These are phyloP conservation scores for Montipora efflorescens DNA, from an alignment of 64 coral and sea anemone genomes.

Conservation along the genomic window DNA sequence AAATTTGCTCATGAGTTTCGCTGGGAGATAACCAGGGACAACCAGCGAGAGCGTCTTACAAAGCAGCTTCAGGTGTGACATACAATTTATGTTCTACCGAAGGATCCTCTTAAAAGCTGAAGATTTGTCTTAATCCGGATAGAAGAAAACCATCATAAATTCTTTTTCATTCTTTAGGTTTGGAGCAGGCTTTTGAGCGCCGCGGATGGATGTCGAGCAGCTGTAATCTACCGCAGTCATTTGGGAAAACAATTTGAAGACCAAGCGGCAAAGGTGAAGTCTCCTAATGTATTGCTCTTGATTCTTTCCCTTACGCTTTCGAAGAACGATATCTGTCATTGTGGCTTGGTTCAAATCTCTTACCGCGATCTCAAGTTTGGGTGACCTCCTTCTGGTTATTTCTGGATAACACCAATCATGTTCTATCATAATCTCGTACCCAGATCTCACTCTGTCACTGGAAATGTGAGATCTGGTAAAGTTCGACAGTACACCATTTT, in stretches of 20 bases:
- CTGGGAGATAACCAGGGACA: background rate
- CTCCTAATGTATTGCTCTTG: background rate
- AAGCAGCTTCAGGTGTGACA: background rate
- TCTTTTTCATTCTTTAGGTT: background rate
- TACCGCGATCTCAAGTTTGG: too few species aligned
- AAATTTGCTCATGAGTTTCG: background rate
- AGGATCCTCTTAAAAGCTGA: background rate
- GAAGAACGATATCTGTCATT: too few species aligned
- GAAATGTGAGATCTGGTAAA: too few species aligned
- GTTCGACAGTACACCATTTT: too few species aligned
- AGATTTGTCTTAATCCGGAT: too few species aligned
- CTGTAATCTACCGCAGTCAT: background rate
- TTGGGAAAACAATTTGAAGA: background rate
- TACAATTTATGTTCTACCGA: too few species aligned
- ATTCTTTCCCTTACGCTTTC: too few species aligned
- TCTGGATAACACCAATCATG: too few species aligned
- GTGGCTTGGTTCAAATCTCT: too few species aligned
- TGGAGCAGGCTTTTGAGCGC: background rate
- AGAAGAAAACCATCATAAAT: background rate
- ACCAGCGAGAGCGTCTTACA: background rate
- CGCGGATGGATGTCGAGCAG: background rate
- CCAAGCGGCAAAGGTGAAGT: background rate
- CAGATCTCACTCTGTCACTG: too few species aligned
- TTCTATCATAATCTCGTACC: too few species aligned
- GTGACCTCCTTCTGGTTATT: too few species aligned